These are phyloP conservation scores for Sinocyclocheilus maitianheensis DNA, from an alignment of 2,113 vertebrate genomes.

Conservation along the genomic window DNA sequence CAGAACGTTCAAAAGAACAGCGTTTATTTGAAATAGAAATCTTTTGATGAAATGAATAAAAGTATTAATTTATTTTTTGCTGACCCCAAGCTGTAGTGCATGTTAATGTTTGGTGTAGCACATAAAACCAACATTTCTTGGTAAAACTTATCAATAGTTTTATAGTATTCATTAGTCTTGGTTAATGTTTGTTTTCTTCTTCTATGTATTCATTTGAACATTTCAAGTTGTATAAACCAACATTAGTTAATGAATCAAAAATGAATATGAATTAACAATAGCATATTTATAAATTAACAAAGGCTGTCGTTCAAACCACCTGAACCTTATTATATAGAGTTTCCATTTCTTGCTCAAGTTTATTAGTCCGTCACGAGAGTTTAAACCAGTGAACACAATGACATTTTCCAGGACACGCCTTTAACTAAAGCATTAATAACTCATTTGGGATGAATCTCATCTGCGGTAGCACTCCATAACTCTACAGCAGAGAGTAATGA, in stretches of 20 bases:
- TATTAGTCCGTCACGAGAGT: background rate
- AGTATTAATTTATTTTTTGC: too few relatives aligned
- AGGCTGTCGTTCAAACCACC: background rate
- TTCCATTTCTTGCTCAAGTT: too few relatives aligned
- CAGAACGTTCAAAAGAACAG: too few relatives aligned
- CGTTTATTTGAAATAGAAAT: too few relatives aligned
- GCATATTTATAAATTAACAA: background rate
- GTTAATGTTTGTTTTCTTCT: background rate
- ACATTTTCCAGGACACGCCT: background rate
- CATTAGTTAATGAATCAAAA: background rate
- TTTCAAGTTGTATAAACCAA: background rate
- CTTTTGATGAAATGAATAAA: too few relatives aligned
- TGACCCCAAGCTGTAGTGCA: too few relatives aligned
- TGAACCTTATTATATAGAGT: background rate
- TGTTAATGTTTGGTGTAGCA: too few relatives aligned
- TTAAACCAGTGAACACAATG: background rate
- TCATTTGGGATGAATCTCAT: background rate
- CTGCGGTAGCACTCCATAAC: conserved; percentile 1
- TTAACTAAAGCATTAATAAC: background rate
- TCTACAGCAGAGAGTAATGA: background rate
- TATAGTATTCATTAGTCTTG: too few relatives aligned
- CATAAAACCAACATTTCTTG: too few relatives aligned
- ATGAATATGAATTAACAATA: background rate
- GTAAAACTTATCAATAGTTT: too few relatives aligned
- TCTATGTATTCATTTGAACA: background rate